Percentiles rank a stretch among this genome's conserved stretches.
phyloP scores from a whole-genome alignment of 2,113 vertebrate species.

The Sminthopsis crassicaudata region DNA sequence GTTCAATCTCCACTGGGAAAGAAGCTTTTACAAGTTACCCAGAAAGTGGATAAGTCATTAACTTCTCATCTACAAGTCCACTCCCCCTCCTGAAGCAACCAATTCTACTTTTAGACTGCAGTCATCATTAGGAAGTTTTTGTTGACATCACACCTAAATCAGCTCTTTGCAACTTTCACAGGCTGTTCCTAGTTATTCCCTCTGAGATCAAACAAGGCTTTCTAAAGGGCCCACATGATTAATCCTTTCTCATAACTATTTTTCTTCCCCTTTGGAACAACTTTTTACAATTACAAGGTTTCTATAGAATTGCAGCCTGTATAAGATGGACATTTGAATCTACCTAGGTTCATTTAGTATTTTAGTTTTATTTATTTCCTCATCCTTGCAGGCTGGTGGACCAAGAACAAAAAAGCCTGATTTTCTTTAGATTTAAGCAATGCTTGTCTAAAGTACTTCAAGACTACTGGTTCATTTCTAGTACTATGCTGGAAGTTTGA shows the following conservation, averaged over 20 bases:
- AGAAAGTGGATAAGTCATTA: background rate
- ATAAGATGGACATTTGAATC: background rate
- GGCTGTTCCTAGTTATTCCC: background rate
- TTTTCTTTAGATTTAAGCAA: background rate
- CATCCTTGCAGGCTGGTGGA: background rate
- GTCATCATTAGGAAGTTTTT: background rate
- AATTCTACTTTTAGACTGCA: background rate
- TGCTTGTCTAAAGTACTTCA: background rate
- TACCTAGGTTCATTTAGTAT: background rate
- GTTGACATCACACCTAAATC: background rate
- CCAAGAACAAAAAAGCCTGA: background rate
- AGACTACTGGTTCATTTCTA: background rate
- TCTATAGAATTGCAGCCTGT: constrained; percentile 11
- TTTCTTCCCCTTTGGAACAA: constrained; percentile 30
- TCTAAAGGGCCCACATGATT: background rate
- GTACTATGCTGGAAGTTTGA: background rate
- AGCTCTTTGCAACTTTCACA: background rate
- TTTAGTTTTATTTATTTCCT: background rate
- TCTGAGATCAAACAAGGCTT: background rate
- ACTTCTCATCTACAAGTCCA: background rate
- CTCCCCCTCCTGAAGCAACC: background rate
- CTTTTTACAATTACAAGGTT: background rate
- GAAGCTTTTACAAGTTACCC: background rate
- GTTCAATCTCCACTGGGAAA: background rate
- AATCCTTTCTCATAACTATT: background rate